Base-by-base conservation (phyloP, 92 coral and sea anemone species). In the Epizoanthus ramosus region DNA sequence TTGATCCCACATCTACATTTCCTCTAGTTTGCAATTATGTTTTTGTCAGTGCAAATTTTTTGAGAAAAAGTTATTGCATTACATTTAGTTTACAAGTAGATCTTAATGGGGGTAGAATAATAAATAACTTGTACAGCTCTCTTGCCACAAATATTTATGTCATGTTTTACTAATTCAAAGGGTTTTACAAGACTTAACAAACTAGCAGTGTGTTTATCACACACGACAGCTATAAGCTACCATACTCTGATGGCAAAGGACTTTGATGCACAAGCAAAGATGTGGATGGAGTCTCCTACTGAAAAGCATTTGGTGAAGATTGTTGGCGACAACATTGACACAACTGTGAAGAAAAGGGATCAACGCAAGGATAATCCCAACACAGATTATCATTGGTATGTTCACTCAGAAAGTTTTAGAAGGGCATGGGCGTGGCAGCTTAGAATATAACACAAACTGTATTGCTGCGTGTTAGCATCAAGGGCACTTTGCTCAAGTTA, bases 181-280 rank as follows among this genome's bases (percentile, higher is more conserved):
- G 87, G 82, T 33, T 84, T 84, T 74, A 41, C 87, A 56, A 84
- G 82, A 43, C 47, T 84, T 13, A 74, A 71, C 87, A 84, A 65
- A 28, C 61, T 74, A 1, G 82, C 63, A 71, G 13, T 61, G 28
- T 73, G 31, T 63, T 50, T 84, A 33, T 63, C 75, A 19, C 82
- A 74, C 52, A 58, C 53, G 52, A 58, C 74, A 7, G 54, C 65
- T 35, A 74, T 47, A 59, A 23, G 73, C 59, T 74, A 74, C 58
- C 16, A 28, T 47, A 59, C 71, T 43, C 75, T 41, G 80, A 63
- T 74, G 87, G 82, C 73, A 25, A 61, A 73, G 28, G 57, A 58
- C 82, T 63, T 73, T 84, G 87, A 84, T 73, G 82, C 87, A 74
- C 72, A 84, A 58, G 82, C 74, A 9, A 84, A 84, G 87, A 84